A percentile compares a stretch with the other conserved stretches of the same genome.
These are phyloP conservation scores for Bungarus multicinctus DNA, from an alignment of 2,113 vertebrate genomes.

Conservation along the genomic window DNA sequence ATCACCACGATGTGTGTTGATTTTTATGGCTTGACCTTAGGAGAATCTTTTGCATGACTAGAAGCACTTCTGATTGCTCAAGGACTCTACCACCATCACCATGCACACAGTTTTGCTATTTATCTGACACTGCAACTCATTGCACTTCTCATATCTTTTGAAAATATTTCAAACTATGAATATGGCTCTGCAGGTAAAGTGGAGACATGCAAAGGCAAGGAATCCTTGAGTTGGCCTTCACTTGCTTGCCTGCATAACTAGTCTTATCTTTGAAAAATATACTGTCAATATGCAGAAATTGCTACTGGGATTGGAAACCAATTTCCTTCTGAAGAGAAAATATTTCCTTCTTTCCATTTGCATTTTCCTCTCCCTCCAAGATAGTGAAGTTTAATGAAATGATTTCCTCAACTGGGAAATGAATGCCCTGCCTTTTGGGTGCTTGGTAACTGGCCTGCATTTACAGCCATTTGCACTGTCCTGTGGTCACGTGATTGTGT, in stretches of 20 bases:
- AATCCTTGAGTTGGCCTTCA: not conserved
- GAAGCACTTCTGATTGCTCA: not conserved
- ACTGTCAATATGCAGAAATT: not conserved
- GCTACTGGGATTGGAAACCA: not conserved
- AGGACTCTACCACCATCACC: not conserved
- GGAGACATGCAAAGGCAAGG: not conserved
- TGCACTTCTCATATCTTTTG: not conserved
- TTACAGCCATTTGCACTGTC: not conserved
- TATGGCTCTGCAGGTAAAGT: not conserved
- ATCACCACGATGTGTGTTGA: not conserved
- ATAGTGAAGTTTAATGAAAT: not conserved
- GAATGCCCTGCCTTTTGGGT: not conserved
- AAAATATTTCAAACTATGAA: not conserved
- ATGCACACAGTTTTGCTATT: not conserved
- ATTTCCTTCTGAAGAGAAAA: not conserved
- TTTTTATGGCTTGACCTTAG: not conserved
- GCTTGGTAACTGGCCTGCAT: not conserved
- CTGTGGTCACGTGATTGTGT: not conserved
- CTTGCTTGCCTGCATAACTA: not conserved
- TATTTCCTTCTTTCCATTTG: not conserved
- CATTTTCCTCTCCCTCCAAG: not conserved
- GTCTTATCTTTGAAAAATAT: not conserved
- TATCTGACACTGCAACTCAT: not conserved
- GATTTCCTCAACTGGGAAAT: not conserved
- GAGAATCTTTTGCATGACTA: slow-evolving; percentile 6